phyloP scores from a whole-genome alignment of 2,797 vertebrate species.

The Brotula barbata region DNA sequence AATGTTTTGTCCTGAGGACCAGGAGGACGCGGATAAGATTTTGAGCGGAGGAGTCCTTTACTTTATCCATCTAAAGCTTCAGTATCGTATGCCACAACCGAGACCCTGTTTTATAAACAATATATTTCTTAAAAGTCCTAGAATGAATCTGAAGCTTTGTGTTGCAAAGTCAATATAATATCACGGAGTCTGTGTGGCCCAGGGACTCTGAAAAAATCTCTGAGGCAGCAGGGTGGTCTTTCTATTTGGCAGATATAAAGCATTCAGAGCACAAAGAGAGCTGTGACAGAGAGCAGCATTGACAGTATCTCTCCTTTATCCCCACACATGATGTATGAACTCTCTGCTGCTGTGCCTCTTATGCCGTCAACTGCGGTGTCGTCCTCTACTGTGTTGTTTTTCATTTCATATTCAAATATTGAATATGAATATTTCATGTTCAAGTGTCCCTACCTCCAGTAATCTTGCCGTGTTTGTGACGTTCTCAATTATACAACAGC shows the following conservation, averaged over 20 bases:
- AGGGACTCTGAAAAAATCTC: conserved; percentile 37
- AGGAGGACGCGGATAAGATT: neutral
- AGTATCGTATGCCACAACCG: neutral
- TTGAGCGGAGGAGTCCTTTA: neutral
- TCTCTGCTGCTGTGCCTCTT: conserved; percentile 9
- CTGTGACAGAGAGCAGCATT: conserved; percentile 6
- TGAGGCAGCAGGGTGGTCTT: conserved; percentile 51
- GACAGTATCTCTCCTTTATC: conserved; percentile 21
- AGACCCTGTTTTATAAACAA: neutral
- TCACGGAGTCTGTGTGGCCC: conserved; percentile 19
- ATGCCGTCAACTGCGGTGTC: conserved; percentile 14
- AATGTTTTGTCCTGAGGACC: neutral
- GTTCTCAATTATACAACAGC: conserved; percentile 6
- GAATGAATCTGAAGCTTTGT: conserved; percentile 35
- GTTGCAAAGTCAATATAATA: conserved; percentile 50
- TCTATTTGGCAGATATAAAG: conserved; percentile 29
- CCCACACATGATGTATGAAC: conserved; percentile 24
- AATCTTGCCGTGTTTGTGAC: neutral
- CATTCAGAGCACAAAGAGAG: conserved; percentile 43
- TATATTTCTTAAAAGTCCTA: conserved; percentile 13
- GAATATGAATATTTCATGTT: too few species aligned
- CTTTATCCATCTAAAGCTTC: neutral
- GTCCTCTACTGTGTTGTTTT: conserved; percentile 17
- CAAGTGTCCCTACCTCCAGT: conserved; percentile 19
- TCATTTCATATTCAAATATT: conserved; percentile 54